Percentiles rank a stretch among this genome's conserved stretches.
phyloP scores from a whole-genome alignment of 2,888 invertebrate genomes.

The Mantis religiosa region DNA sequence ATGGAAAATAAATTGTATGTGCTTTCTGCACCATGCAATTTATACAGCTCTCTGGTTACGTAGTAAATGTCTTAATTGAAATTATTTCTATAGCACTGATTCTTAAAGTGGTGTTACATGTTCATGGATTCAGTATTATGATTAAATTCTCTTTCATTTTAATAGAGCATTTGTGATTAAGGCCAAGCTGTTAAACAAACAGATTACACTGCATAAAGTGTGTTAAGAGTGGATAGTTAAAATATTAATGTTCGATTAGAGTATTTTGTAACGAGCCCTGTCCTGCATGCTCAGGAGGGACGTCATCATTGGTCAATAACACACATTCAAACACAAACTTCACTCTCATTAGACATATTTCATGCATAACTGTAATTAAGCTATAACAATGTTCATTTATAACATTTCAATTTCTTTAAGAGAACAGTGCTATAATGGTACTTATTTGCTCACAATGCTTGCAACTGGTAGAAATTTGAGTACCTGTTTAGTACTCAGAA shows the following conservation, averaged over 20 bases:
- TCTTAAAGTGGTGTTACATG: too few relatives aligned
- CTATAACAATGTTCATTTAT: background rate
- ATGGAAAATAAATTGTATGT: too few relatives aligned
- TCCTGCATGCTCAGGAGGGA: background rate
- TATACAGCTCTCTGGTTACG: too few relatives aligned
- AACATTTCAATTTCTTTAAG: background rate
- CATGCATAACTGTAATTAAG: background rate
- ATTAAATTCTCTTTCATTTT: constrained; percentile 26
- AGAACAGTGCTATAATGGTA: background rate
- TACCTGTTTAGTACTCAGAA: background rate
- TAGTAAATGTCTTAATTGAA: too few relatives aligned
- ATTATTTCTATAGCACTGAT: too few relatives aligned
- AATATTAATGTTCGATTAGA: too few relatives aligned
- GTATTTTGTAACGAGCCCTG: background rate
- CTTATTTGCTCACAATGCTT: background rate
- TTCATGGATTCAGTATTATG: too few relatives aligned
- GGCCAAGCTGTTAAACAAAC: background rate
- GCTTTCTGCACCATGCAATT: too few relatives aligned
- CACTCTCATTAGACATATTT: background rate
- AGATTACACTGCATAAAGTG: background rate
- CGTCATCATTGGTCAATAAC: background rate
- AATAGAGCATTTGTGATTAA: constrained; percentile 22
- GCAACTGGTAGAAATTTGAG: background rate
- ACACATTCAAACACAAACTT: background rate
- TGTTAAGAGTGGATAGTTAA: background rate